Evolutionary conservation across 2,113 vertebrate genomes (phyloP).

Genomic region (Cebus imitator): DNA sequence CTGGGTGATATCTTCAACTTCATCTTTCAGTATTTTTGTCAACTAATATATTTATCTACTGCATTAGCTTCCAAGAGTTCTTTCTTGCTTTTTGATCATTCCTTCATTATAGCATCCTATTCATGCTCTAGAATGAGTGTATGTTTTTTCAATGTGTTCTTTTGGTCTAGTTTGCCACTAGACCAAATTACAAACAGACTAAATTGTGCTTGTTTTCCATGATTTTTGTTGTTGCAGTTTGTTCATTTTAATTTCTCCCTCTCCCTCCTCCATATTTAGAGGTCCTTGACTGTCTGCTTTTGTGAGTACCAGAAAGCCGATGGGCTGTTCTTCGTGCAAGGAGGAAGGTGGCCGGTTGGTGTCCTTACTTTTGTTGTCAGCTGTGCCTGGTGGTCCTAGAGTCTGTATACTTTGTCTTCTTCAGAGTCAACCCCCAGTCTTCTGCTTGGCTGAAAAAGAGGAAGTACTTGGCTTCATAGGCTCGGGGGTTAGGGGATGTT

Average conservation of each 20-base stretch:
- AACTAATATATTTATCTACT: background rate
- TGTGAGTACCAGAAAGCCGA: background rate
- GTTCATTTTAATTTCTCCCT: background rate
- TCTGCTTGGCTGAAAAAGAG: background rate
- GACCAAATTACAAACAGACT: background rate
- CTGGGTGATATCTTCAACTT: background rate
- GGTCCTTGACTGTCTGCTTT: background rate
- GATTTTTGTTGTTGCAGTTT: background rate
- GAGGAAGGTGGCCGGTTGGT: background rate
- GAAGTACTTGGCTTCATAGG: background rate
- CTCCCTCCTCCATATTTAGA: background rate
- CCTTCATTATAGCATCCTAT: background rate
- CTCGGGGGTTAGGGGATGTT: background rate
- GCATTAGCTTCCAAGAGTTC: background rate
- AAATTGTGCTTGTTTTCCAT: background rate
- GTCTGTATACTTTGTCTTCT: background rate
- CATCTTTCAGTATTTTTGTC: background rate
- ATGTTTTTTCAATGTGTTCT: background rate
- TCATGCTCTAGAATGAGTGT: background rate
- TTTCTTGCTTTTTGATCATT: background rate
- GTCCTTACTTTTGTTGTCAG: background rate
- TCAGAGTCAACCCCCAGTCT: background rate
- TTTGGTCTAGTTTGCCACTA: background rate
- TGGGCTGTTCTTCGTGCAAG: background rate
- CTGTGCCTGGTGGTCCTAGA: background rate